These are phyloP conservation scores for Aphelenchoides fujianensis DNA, from an alignment of 1,140 invertebrate genomes.

Conservation along the genomic window DNA sequence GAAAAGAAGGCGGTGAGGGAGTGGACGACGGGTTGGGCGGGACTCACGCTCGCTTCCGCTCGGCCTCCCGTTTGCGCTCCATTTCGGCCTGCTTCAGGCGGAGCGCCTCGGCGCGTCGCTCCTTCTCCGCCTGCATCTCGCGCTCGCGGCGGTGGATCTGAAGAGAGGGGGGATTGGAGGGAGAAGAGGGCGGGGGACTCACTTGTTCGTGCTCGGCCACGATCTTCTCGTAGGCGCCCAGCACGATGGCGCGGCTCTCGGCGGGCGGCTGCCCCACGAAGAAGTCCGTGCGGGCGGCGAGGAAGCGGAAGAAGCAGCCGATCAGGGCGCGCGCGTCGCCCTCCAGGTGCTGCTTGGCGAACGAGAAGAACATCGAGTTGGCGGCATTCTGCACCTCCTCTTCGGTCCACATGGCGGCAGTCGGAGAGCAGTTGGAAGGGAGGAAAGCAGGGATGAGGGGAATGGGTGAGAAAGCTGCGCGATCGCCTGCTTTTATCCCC, in stretches of 20 bases:
- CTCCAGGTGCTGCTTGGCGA: background rate
- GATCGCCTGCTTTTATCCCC: no score
- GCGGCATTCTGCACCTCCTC: no score
- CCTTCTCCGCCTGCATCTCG: background rate
- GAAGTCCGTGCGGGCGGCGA: background rate
- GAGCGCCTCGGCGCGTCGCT: background rate
- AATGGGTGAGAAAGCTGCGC: no score
- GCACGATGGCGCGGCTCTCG: background rate
- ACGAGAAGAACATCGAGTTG: background rate
- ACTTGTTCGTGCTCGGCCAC: background rate
- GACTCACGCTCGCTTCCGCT: background rate
- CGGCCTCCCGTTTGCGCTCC: background rate
- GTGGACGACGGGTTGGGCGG: no score
- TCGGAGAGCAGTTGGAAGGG: no score
- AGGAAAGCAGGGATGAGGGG: no score
- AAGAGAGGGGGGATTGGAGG: background rate
- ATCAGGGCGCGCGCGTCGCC: background rate
- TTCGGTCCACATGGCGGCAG: no score
- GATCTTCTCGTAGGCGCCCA: background rate
- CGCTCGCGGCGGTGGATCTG: background rate
- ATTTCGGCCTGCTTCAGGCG: background rate
- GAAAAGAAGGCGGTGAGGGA: no score
- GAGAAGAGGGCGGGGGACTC: background rate
- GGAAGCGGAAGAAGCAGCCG: background rate
- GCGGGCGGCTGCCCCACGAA: background rate